A percentile compares a stretch with the other conserved stretches of the same genome.
Evolutionary conservation across 2,888 invertebrate species (phyloP).

Genomic region (Steinernema hermaphroditum): DNA sequence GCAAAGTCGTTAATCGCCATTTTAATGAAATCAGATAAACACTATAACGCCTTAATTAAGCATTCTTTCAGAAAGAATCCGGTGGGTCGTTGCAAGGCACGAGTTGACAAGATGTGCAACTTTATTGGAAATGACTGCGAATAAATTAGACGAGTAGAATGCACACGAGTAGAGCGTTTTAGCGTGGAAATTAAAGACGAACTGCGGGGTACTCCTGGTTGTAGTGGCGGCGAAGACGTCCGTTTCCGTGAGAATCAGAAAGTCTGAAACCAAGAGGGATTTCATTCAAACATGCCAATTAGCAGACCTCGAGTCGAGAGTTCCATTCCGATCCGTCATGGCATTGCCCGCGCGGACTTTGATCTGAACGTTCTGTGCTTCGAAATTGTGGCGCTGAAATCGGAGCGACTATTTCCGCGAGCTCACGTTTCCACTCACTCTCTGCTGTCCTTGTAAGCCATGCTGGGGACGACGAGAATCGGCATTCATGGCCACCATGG

Average conservation of each 20-base stretch:
- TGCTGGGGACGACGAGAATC: no score
- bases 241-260: neutral
- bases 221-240: slow-evolving; percentile 14
- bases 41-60: slow-evolving; percentile 9
- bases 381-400: neutral
- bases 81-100: no score
- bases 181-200: neutral
- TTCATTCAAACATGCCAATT: neutral
- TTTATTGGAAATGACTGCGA: no score
- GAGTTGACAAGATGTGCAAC: no score
- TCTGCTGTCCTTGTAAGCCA: no score
- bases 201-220: slow-evolving; percentile 11
- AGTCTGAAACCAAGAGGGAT: neutral
- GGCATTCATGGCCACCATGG: no score
- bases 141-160: neutral
- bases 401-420: neutral
- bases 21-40: slow-evolving; percentile 18
- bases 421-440: no score
- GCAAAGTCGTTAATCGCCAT: neutral
- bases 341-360: neutral
- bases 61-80: no score
- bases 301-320: neutral
- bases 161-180: neutral
- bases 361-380: neutral
- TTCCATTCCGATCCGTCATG: neutral